These are phyloP conservation scores for Elephas maximus DNA, from an alignment of 2,113 vertebrate genomes.

Conservation along the genomic window DNA sequence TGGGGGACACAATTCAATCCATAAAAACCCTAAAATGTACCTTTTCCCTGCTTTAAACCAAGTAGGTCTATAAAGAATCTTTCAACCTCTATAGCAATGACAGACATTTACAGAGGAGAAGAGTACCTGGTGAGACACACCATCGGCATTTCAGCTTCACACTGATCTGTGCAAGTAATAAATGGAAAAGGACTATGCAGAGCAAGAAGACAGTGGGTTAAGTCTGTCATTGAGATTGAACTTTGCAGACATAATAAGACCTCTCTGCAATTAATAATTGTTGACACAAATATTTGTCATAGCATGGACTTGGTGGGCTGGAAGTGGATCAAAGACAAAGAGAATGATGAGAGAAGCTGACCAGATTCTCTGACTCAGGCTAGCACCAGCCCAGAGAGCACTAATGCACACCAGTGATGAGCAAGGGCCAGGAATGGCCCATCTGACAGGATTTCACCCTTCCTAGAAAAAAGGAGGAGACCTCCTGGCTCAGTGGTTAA, in stretches of 20 bases:
- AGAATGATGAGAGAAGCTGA: not conserved
- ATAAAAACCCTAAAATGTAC: no score
- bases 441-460: not conserved
- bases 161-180: not conserved
- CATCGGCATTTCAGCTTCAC: not conserved
- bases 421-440: not conserved
- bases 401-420: not conserved
- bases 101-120: not conserved
- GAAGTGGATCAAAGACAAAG: not conserved
- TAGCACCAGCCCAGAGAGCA: not conserved
- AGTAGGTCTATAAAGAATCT: not conserved
- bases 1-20: no score
- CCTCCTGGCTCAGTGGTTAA: no score
- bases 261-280: no score
- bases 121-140: not conserved
- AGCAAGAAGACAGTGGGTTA: not conserved
- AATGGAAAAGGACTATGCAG: not conserved
- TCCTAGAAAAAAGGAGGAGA: not conserved
- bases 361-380: not conserved
- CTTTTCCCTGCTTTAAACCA: not conserved
- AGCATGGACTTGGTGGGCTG: not conserved
- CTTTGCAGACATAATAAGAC: not conserved
- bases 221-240: accelerated
- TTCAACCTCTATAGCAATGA: not conserved
- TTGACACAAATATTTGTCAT: not conserved